phyloP scores from a whole-genome alignment of 2,797 vertebrate genomes.

The Macroramphosus scolopax region DNA sequence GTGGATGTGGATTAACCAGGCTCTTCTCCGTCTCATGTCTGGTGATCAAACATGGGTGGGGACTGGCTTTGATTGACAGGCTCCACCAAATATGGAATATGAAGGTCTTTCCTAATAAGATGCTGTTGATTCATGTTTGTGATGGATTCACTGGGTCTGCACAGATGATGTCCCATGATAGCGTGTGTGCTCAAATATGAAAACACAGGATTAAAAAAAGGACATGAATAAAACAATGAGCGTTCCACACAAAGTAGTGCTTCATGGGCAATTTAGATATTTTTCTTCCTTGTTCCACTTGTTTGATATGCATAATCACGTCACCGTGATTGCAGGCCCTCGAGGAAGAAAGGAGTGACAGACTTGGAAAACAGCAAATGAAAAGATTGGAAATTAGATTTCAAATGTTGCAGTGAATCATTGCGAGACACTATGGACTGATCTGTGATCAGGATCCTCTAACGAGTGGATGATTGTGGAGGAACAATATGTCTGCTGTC shows the following conservation, averaged over 20 bases:
- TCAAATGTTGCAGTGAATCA: conserved; percentile 15
- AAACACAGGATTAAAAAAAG: conserved; percentile 21
- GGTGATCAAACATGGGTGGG: conserved; percentile 33
- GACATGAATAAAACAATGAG: conserved; percentile 53
- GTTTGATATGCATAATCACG: conserved; percentile 61
- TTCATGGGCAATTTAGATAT: conserved; percentile 51
- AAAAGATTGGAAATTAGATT: conserved; percentile 18
- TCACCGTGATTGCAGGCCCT: conserved; percentile 51
- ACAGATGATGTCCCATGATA: conserved; percentile 51
- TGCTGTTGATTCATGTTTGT: conserved; percentile 69
- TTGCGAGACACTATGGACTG: background rate
- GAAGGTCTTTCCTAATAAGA: conserved; percentile 63
- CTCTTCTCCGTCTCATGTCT: conserved; percentile 1
- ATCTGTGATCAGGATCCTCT: too few relatives aligned
- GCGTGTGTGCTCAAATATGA: conserved; percentile 42
- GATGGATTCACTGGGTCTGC: conserved; percentile 53
- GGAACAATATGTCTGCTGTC: too few relatives aligned
- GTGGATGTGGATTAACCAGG: background rate
- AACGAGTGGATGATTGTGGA: too few relatives aligned
- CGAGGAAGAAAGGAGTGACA: conserved; percentile 41
- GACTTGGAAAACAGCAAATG: background rate
- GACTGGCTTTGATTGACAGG: conserved; percentile 55
- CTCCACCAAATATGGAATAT: conserved; percentile 48
- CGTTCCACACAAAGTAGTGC: conserved; percentile 20
- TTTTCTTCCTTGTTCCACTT: conserved; percentile 31